phyloP scores from a whole-genome alignment of 64 coral and sea anemone genomes.

The Anthopleura sola region DNA sequence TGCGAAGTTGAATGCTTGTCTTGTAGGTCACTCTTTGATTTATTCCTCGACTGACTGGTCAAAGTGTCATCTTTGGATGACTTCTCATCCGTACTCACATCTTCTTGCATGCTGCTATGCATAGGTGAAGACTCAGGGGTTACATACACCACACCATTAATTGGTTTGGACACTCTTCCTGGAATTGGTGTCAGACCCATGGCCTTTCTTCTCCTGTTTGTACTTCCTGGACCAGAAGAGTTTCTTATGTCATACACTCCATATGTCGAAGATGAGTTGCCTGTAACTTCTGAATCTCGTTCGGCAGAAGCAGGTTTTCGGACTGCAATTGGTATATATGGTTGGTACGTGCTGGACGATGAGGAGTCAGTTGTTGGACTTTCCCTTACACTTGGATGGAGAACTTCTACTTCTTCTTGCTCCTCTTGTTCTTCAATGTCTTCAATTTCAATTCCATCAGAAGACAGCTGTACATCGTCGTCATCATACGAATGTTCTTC shows the following conservation, averaged over 20 bases:
- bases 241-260: conserved; percentile 89
- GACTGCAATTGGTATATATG: neutral
- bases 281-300: conserved; percentile 26
- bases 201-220: conserved; percentile 81
- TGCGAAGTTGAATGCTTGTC: neutral
- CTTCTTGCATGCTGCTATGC: conserved; percentile 29
- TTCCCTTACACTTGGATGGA: neutral
- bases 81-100: neutral
- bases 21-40: neutral
- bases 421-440: neutral
- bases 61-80: conserved; percentile 10
- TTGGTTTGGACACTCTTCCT: conserved; percentile 40
- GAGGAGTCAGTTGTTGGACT: conserved; percentile 19
- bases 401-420: neutral
- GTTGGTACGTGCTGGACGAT: conserved; percentile 14
- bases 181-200: conserved; percentile 65
- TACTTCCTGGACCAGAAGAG: conserved; percentile 98
- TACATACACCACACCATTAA: conserved; percentile 66
- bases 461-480: neutral
- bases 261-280: conserved; percentile 36
- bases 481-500: neutral
- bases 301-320: neutral
- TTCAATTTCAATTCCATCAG: neutral
- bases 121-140: conserved; percentile 65
- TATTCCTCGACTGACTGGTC: neutral